A percentile compares a stretch with the other conserved stretches of the same genome.
phyloP scores from a whole-genome alignment of 2,113 vertebrate genomes.

The Boulengeromyrus knoepffleri region DNA sequence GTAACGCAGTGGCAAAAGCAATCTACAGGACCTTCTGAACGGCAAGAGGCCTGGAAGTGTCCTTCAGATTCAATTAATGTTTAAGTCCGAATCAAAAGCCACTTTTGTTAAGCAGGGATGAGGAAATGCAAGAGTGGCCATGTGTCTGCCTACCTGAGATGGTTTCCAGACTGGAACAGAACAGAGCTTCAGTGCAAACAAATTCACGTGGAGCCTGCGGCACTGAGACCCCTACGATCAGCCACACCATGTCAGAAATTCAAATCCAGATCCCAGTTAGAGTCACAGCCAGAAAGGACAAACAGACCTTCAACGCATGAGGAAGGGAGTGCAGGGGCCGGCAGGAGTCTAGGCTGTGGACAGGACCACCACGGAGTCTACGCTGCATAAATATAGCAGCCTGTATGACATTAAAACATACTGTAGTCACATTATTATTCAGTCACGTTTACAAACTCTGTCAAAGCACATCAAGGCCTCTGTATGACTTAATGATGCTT shows the following conservation, averaged over 20 bases:
- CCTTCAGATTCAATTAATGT: background rate
- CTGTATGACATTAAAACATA: background rate
- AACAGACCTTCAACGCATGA: background rate
- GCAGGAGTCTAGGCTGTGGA: background rate
- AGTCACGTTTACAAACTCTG: background rate
- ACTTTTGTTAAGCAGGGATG: background rate
- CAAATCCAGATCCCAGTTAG: background rate
- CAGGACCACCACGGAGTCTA: background rate
- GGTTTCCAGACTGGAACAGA: background rate
- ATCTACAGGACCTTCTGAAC: background rate
- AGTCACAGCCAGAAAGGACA: background rate
- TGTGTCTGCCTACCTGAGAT: background rate
- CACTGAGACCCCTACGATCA: background rate
- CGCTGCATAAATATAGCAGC: background rate
- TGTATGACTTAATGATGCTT: background rate
- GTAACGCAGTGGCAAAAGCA: background rate
- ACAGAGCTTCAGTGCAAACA: background rate
- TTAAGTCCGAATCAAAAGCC: background rate
- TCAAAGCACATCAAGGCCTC: background rate
- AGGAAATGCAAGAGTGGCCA: background rate
- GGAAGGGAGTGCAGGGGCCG: background rate
- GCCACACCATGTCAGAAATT: background rate
- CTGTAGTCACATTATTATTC: background rate
- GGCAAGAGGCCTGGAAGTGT: background rate
- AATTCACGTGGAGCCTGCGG: too few relatives aligned